A percentile compares a stretch with the other conserved stretches of the same genome.
These are phyloP conservation scores for Scatophagus argus DNA, from an alignment of 2,113 vertebrate genomes.

Conservation along the genomic window DNA sequence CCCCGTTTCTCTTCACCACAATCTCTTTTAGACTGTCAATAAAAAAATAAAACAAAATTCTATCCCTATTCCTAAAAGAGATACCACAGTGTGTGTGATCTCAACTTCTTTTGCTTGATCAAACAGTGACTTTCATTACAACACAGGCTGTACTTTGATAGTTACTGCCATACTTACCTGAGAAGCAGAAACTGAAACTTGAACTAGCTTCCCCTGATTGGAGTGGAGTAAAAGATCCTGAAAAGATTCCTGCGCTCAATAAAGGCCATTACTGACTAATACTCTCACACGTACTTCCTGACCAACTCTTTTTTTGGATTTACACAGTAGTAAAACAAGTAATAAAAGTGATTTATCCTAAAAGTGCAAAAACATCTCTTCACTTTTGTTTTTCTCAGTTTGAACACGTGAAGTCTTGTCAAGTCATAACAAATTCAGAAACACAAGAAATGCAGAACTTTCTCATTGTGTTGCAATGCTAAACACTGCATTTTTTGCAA, in stretches of 20 bases:
- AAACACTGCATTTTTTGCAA: background rate
- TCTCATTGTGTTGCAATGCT: too few relatives aligned
- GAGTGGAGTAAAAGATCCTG: background rate
- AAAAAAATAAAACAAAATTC: background rate
- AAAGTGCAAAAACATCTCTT: background rate
- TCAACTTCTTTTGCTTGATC: background rate
- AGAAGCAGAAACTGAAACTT: background rate
- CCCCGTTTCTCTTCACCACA: background rate
- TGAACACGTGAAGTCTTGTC: background rate
- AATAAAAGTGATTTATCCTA: background rate
- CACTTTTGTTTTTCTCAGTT: background rate
- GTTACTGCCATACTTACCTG: background rate
- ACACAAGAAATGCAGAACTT: background rate
- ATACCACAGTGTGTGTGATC: background rate
- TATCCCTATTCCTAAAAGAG: background rate
- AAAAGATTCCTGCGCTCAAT: background rate
- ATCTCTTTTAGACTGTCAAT: background rate
- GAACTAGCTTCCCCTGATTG: background rate
- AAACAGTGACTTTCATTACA: background rate
- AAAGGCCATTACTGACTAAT: background rate
- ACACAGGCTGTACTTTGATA: background rate
- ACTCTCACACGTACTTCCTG: background rate
- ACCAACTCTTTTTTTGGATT: conserved; percentile 1
- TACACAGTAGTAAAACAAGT: background rate
- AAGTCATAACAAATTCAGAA: background rate